Base-by-base conservation (phyloP, 2,113 vertebrate genomes). In the Collichthys lucidus region DNA sequence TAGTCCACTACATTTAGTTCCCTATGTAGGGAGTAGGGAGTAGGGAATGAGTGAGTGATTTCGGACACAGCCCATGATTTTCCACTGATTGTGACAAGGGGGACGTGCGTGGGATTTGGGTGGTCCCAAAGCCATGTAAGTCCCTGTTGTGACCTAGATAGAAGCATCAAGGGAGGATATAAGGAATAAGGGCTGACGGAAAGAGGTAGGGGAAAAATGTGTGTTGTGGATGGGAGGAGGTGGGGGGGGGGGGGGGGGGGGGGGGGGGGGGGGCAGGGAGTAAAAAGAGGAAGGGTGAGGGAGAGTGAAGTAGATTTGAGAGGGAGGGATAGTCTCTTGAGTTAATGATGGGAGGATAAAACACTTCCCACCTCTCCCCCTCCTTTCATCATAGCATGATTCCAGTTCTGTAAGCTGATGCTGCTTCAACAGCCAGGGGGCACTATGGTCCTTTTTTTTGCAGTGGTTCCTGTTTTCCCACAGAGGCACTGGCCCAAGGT, bases 81-180 rank as follows among this genome's bases (percentile, higher is more conserved):
- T 94, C 87, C 83, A 75, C 55, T 93, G 92, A 94, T 93, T 88
- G 53, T 87, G 77, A 84, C 20, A 71, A 65, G 61, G 14, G 44
- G 24, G 55, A 42, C 4, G 3, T 47, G 35, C 68, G 15, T 46
- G 44, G 53, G 70, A 74, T 77, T 66, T 73, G 42, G 47, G 75
- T 40, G 71, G 57, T 78, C 74, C 67, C 79, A 89, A 95, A 94
- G 90, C 91, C 91, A 71, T 85, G 90, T 90, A 44, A 2, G 80
- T 93, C 93, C 92, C 94, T 93, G 93, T 95, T 86, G 92, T 94
- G 96, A 96, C 95, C 95, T 94, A 96, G 95, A 96, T 96, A 96
- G 95, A 94, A 93, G 93, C 65, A 89, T 95, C 95, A 95, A 92
- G 92, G 93, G 94, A 95, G 91, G 88, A 95, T 94, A 95, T 91